Evolutionary conservation across 2,113 vertebrate species (phyloP).

Genomic region (Donacobius atricapilla): DNA sequence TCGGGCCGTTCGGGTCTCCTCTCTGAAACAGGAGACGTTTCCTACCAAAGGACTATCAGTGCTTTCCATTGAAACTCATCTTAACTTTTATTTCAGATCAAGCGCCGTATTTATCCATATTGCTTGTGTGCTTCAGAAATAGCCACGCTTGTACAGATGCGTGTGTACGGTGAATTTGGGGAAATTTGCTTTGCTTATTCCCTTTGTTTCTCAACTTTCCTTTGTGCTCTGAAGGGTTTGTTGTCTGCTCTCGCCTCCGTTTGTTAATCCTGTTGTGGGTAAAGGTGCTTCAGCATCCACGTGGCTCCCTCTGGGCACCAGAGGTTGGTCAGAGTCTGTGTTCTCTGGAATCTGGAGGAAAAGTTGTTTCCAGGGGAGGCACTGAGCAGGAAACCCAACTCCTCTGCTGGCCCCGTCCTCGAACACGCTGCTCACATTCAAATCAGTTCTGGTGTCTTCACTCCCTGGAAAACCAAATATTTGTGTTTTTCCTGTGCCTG

Average conservation of each 20-base stretch:
- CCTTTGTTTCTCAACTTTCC: background rate
- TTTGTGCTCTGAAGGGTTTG: background rate
- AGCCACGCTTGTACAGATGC: rapidly evolving
- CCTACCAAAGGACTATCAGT: background rate
- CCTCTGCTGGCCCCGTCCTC: background rate
- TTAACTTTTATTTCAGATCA: background rate
- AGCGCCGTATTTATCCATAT: rapidly evolving
- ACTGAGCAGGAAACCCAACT: background rate
- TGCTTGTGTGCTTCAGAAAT: background rate
- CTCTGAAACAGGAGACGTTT: background rate
- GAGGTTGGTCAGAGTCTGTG: background rate
- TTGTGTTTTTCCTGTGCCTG: slow-evolving; percentile 25
- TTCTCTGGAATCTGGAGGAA: background rate
- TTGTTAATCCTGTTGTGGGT: background rate
- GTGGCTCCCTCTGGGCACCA: background rate
- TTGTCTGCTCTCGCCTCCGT: background rate
- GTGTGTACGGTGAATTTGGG: rapidly evolving
- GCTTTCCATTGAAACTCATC: background rate
- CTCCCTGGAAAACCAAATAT: slow-evolving; percentile 19
- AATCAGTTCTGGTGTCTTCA: background rate
- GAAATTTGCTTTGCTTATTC: background rate
- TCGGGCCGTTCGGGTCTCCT: background rate
- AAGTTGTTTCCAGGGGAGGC: background rate
- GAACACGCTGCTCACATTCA: background rate
- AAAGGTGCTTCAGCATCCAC: background rate